These are phyloP conservation scores for Engystomops pustulosus DNA, from an alignment of 2,113 vertebrate species.

Conservation along the genomic window DNA sequence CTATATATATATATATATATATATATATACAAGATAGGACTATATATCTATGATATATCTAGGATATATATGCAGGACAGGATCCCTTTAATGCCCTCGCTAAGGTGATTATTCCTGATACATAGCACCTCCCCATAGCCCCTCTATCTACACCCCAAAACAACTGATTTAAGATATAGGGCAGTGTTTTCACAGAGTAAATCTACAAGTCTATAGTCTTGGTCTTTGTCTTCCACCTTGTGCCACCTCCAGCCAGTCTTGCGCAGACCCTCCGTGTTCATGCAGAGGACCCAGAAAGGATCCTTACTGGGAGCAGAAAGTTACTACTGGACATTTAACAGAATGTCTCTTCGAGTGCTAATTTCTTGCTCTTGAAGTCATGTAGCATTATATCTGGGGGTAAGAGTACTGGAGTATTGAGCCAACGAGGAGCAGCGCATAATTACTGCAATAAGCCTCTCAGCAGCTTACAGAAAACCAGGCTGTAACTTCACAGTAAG, in stretches of 20 bases:
- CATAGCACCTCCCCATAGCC: too few species aligned
- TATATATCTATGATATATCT: too few species aligned
- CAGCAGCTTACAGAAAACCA: not conserved
- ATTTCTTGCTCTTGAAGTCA: conserved; percentile 23
- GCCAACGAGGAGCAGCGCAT: conserved; percentile 28
- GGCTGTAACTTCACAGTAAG: conserved; percentile 37
- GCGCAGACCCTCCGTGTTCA: not conserved
- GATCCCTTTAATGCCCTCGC: too few species aligned
- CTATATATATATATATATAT: too few species aligned
- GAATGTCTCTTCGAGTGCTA: conserved; percentile 19
- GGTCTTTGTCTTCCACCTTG: too few species aligned
- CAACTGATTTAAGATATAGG: too few species aligned
- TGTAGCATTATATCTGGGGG: conserved; percentile 19
- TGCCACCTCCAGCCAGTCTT: not conserved
- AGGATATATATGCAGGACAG: too few species aligned
- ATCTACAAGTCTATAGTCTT: too few species aligned
- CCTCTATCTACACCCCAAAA: too few species aligned
- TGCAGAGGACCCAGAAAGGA: not conserved
- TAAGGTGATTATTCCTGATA: too few species aligned
- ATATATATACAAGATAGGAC: too few species aligned
- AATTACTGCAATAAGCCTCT: conserved; percentile 40
- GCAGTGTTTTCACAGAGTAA: too few species aligned
- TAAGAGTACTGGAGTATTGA: conserved; percentile 17
- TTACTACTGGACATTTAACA: conserved; percentile 13
- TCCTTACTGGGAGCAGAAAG: not conserved